Evolutionary conservation across 2,888 invertebrate species (phyloP).

Genomic region (Leucophenga maculata): DNA sequence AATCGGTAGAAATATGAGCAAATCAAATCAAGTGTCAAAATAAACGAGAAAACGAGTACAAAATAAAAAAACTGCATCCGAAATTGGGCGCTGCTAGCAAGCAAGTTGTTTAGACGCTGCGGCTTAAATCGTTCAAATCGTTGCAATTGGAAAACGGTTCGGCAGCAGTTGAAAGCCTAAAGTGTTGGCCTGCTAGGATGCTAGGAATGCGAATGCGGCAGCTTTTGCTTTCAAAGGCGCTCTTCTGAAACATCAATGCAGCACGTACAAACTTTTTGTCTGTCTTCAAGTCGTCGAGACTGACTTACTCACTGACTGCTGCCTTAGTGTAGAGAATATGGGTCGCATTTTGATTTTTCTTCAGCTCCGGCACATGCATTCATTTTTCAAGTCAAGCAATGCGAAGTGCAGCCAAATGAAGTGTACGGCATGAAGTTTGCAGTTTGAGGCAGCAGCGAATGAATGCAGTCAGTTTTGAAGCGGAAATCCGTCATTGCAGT

Average conservation of each 20-base stretch:
- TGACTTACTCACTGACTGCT: too few relatives aligned
- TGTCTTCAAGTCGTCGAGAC: slow-evolving; percentile 34
- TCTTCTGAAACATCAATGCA: too few relatives aligned
- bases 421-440: neutral
- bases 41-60: neutral
- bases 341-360: slow-evolving; percentile 53
- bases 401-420: neutral
- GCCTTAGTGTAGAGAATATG: slow-evolving; percentile 54
- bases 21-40: slow-evolving; percentile 16
- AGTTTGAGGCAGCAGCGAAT: neutral
- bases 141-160: slow-evolving; percentile 5
- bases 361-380: slow-evolving; percentile 17
- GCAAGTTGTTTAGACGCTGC: slow-evolving; percentile 6
- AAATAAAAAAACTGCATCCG: neutral
- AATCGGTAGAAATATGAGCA: slow-evolving; percentile 1
- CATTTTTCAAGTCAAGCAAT: too few relatives aligned
- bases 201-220: slow-evolving; percentile 40
- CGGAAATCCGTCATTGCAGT: slow-evolving; percentile 14
- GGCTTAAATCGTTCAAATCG: neutral
- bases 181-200: too few relatives aligned
- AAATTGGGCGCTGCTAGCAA: slow-evolving; percentile 9
- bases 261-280: slow-evolving; percentile 6
- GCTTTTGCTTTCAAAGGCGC: slow-evolving; percentile 34
- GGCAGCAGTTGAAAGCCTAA: too few relatives aligned
- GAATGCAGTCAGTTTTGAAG: neutral